Base-by-base conservation (phyloP, 2,797 vertebrate genomes). In the Trematomus bernacchii region DNA sequence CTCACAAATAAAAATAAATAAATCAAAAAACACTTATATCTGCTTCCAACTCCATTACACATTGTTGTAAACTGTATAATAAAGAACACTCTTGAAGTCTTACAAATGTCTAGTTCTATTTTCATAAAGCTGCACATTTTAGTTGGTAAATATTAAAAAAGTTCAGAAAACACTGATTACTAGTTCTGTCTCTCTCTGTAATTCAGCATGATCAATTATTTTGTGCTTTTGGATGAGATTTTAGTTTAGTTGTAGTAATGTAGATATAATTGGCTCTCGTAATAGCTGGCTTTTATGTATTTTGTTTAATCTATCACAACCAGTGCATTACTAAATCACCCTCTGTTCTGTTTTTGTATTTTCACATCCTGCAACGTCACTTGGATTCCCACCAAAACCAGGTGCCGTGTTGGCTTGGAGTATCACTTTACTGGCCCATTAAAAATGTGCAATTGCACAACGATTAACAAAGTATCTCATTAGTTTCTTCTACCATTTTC, bases 251-350 rank as follows among this genome's bases (percentile, higher is more conserved):
- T 66, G 83, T 48, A 72, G 53, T 57, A 51, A 66, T 57, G 27
- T 59, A 37, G 59, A 73, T 30, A 64, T 85, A 83, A 85, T 82
- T 83, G 70, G 27, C 47, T 79, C 11, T 70, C 23, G 70, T 80
- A 65, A 77, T 72, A 63, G 68, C 66, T 72, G 64, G n/a, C 23
- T 65, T 55, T 62, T 50, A 43, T 48, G 3, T 47, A 6, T 30
- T 60, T 73, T 52, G 4, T 40, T 73, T 64, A 4, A n/a, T 85
- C 27, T 46, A 66, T 18, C 21, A 67, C 10, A 58, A 21, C 1
- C 21, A 76, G 10, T 50, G 21, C 44, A 48, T 59, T 27, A 21
- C 8, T 8, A 4, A 61, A 27, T 43, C 7, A 16, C 10, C 18
- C 12, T 40, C 4, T 46, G 3, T n/a, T 47, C 27, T 10, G 15